Evolutionary conservation across 2,797 vertebrate genomes (phyloP).

Genomic region (Enoplosus armatus): DNA sequence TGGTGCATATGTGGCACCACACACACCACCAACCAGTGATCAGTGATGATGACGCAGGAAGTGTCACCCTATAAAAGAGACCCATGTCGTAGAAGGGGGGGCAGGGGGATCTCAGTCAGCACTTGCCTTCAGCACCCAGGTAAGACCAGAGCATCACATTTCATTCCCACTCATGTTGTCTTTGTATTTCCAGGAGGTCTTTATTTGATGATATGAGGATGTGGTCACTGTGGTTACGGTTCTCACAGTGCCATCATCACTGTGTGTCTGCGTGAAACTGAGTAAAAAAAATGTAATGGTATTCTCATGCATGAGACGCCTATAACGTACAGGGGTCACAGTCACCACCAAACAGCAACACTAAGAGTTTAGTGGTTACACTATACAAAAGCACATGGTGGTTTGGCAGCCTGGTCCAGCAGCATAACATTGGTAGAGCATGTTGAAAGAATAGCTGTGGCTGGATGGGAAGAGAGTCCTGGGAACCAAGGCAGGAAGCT

Average conservation of each 20-base stretch:
- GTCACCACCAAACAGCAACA: not conserved
- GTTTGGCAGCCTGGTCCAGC: constrained; percentile 1
- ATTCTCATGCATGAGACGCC: not conserved
- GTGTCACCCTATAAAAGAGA: constrained; percentile 48
- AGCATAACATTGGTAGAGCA: not conserved
- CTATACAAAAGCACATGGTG: not conserved
- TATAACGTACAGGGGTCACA: not conserved
- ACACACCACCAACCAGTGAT: constrained; percentile 24
- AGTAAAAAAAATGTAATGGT: not conserved
- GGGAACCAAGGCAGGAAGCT: not conserved
- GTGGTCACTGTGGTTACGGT: not conserved
- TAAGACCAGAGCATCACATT: constrained; percentile 40
- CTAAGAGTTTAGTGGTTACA: not conserved
- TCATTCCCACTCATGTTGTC: not conserved
- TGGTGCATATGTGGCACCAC: not conserved
- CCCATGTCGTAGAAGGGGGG: not conserved
- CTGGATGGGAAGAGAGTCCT: not conserved
- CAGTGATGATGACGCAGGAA: constrained; percentile 65
- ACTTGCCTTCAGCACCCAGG: constrained; percentile 32
- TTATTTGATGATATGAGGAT: not conserved
- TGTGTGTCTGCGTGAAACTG: not conserved
- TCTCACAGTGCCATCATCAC: not conserved
- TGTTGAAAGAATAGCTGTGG: not conserved
- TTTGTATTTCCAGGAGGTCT: not conserved
- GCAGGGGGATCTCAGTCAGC: constrained; percentile 12